Base-by-base conservation (phyloP, 2,113 vertebrate species). In the Pelobates fuscus region DNA sequence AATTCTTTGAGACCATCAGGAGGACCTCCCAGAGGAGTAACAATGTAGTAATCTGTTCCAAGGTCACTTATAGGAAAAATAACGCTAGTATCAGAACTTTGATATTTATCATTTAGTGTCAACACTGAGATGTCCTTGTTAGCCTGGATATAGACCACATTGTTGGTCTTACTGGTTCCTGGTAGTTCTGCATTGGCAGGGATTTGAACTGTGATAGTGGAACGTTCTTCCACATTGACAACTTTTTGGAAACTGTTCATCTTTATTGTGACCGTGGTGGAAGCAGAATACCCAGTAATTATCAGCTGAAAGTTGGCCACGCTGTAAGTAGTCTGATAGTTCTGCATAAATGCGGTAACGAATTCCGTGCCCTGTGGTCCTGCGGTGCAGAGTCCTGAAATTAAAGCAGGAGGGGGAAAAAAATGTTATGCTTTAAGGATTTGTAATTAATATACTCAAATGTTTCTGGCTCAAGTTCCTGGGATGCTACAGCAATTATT, bases 281-380 rank as follows among this genome's bases (percentile, higher is more conserved):
- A 70, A 2, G 58, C 57, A 2, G 82, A 58, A 3, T 83, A 79
- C 2, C 85, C 87, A 0, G 83, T 88, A 70, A 94, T 81, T 10
- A 86, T 77, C 1, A 94, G 77, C 55, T 84, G 79, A 67, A 88
- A 84, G 8, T 78, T 46, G 0, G 85, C 78, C 2, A 0, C 43
- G 7, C 63, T 80, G 2, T 55, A 84, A 46, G 55, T 0, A 10
- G 43, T 8, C 1, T 30, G 2, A 2, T 89, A 89, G 0, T 94
- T 94, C 70, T 93, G 85, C 88, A 94, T 82, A 71, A 94, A 94
- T 11, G 82, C 81, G 1, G 90, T 83, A 26, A 82, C 69, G 71
- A 94, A 95, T 3, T 93, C 84, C 0, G 65, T 88, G 6, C 93
- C 93, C 72, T 81, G 20, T 59, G 77, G 52, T n/a, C 37, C 61